A percentile compares a stretch with the other conserved stretches of the same genome.
Conservation (phyloP, 2,113 vertebrate species). For the Procapra przewalskii region DNA sequence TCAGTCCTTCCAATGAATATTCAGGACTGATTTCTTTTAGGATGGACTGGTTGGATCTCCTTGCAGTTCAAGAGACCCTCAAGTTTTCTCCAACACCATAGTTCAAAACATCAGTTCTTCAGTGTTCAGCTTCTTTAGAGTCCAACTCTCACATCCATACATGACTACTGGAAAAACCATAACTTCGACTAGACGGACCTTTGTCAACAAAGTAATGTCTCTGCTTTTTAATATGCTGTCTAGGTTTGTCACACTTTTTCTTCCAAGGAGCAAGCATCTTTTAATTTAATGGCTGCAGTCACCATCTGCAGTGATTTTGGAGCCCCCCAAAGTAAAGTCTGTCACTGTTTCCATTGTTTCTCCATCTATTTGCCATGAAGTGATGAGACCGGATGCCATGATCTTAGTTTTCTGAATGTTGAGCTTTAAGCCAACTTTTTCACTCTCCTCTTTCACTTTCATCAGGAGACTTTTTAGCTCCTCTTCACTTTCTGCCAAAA, state of each 20-base stretch:
- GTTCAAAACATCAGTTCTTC: not conserved
- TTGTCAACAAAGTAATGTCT: not conserved
- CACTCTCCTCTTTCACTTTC: not conserved
- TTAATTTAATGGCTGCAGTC: not conserved
- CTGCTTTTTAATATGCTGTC: not conserved
- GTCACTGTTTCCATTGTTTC: not conserved
- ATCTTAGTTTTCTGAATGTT: not conserved
- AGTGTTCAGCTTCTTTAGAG: not conserved
- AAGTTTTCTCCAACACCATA: not conserved
- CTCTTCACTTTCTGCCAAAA: not conserved
- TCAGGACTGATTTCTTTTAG: not conserved
- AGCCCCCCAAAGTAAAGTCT: not conserved
- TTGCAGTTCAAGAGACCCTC: not conserved
- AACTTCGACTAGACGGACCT: not conserved
- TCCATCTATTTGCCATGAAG: not conserved
- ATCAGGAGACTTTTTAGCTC: not conserved
- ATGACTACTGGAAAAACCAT: not conserved
- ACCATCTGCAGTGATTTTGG: not conserved
- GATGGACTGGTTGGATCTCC: not conserved
- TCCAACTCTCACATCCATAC: not conserved
- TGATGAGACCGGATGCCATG: not conserved
- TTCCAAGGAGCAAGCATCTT: not conserved
- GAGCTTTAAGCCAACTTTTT: not conserved
- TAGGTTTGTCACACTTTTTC: not conserved
- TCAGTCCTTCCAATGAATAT: not conserved